A percentile compares a stretch with the other conserved stretches of the same genome.
These are phyloP conservation scores for Myiopsitta monachus DNA, from an alignment of 2,113 vertebrate species.

Conservation along the genomic window DNA sequence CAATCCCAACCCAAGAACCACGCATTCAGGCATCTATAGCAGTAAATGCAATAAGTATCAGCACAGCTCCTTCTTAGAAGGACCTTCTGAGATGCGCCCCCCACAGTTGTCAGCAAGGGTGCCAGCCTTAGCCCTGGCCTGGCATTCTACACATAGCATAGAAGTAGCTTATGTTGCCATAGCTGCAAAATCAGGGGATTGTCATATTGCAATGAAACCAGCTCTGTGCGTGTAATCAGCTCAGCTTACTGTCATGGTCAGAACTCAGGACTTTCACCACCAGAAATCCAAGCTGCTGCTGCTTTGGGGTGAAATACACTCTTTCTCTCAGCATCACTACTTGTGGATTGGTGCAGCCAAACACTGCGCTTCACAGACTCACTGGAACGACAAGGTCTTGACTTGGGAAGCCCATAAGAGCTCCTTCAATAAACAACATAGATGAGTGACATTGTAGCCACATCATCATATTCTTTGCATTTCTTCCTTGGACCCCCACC, in stretches of 20 bases:
- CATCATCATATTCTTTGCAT: accelerated
- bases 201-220: not conserved
- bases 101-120: not conserved
- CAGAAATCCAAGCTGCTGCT: not conserved
- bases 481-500: not conserved
- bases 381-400: not conserved
- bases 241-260: not conserved
- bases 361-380: not conserved
- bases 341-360: not conserved
- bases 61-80: not conserved
- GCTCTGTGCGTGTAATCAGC: not conserved
- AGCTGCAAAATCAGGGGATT: not conserved
- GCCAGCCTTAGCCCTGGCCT: not conserved
- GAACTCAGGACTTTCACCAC: not conserved
- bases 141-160: not conserved
- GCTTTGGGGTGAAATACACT: not conserved
- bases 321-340: not conserved
- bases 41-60: not conserved
- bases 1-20: not conserved
- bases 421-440: not conserved
- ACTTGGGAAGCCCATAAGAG: not conserved
- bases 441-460: not conserved
- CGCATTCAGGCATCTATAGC: not conserved
- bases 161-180: not conserved
- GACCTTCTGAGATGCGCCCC: not conserved